Base-by-base conservation (phyloP, 1,140 invertebrate species). In the Dufourea novaeangliae region DNA sequence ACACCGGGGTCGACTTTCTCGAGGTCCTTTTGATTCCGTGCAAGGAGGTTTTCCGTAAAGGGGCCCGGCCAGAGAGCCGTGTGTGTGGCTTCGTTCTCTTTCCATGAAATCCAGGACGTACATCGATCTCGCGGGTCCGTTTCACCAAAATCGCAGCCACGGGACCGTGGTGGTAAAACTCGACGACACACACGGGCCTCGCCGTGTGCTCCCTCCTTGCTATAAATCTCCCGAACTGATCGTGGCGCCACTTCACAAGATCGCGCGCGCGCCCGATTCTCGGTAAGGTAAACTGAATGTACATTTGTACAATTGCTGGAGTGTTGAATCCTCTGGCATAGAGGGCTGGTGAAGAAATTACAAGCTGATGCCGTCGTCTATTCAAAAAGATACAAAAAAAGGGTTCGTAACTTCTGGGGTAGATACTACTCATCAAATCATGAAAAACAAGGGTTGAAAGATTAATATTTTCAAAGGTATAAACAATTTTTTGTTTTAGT, bases 51-150 rank as follows among this genome's bases (percentile, higher is more conserved):
- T 70, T 54, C 67, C 56, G 32, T 39, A 27, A 69, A 44, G 34
- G 41, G 11, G 0, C 44, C 12, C 57, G 32, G 11, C 34, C 25
- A 14, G n/a, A n/a, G 4, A 32, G 4, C 0, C 7, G 29, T 20
- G n/a, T 11, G 22, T n/a, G 22, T 25, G 1, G 22, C 22, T 32
- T n/a, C 68, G 29, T 78, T 72, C 69, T 61, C 68, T 64, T 80
- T 75, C 46, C 62, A 63, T 62, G 77, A 80, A 78, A 82, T 79
- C 76, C 81, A 81, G 82, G 83, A 86, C 80, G 78, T 84, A 50
- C 83, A 85, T 84, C 84, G 85, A 88, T 89, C 82, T 84, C 78
- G 71, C 54, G 74, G 54, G 50, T 41, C 52, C 62, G 63, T 84
- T 82, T 82, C 72, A 70, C 63, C 69, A 61, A 77, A 82, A 79